Evolutionary conservation across 2,888 invertebrate genomes (phyloP).

Genomic region (Dolichopus griseipennis): DNA sequence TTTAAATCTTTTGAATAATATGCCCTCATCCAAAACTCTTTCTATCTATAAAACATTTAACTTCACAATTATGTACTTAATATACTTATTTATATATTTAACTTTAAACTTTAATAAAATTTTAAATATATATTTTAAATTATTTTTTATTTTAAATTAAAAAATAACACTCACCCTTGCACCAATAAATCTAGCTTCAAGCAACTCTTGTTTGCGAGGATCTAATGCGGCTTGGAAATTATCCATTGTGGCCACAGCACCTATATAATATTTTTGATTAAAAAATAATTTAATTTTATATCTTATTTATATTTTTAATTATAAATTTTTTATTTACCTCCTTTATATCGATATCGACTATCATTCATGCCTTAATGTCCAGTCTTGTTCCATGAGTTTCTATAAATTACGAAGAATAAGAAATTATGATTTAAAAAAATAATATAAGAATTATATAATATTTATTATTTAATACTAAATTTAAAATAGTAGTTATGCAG

Average conservation of each 20-base stretch:
- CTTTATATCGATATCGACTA: slow-evolving; percentile 53
- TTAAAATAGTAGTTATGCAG: too few relatives aligned
- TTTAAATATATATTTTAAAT: too few relatives aligned
- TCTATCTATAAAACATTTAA: too few relatives aligned
- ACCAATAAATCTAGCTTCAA: slow-evolving; percentile 95
- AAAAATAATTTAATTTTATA: not conserved
- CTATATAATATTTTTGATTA: slow-evolving; percentile 45
- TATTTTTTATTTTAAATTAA: slow-evolving; percentile 16
- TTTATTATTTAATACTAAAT: too few relatives aligned
- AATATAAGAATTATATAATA: too few relatives aligned
- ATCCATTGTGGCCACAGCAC: slow-evolving; percentile 92
- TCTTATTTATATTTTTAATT: too few relatives aligned
- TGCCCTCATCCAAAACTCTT: too few relatives aligned
- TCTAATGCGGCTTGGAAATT: slow-evolving; percentile 94
- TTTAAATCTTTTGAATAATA: too few relatives aligned
- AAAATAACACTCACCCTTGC: slow-evolving; percentile 68
- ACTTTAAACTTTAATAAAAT: not conserved
- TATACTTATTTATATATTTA: too few relatives aligned
- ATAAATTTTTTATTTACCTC: slow-evolving; percentile 39
- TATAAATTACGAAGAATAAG: too few relatives aligned
- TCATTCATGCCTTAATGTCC: slow-evolving; percentile 53
- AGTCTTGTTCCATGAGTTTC: slow-evolving; percentile 24
- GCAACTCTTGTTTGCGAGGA: slow-evolving; percentile 96
- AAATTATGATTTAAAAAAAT: too few relatives aligned
- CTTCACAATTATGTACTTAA: too few relatives aligned